Percentiles rank a stretch among this genome's conserved stretches.
Evolutionary conservation across 2,888 invertebrate genomes (phyloP).

Genomic region (Fragum sueziense): DNA sequence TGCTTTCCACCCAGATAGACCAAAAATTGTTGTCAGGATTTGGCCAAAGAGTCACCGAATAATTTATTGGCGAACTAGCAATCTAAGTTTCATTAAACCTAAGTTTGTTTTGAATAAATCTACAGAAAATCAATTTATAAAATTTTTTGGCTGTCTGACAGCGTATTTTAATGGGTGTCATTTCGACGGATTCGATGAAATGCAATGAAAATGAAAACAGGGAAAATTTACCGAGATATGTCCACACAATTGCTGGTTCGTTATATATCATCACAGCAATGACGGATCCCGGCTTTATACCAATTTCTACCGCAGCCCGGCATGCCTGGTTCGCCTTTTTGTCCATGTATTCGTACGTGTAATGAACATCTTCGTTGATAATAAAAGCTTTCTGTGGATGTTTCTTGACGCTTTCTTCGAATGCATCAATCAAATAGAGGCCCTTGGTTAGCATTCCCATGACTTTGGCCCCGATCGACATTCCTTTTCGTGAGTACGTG

Average conservation of each 20-base stretch:
- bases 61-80: background rate
- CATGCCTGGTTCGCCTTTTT: conserved; percentile 65
- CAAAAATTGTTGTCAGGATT: no score
- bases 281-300: conserved; percentile 62
- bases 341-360: conserved; percentile 63
- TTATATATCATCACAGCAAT: conserved; percentile 69
- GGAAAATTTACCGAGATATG: conserved; percentile 65
- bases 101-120: background rate
- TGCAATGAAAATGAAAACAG: no score
- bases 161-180: background rate
- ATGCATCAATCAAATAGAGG: conserved; percentile 38
- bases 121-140: background rate
- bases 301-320: conserved; percentile 51
- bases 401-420: conserved; percentile 45
- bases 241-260: conserved; percentile 69
- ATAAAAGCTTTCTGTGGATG: conserved; percentile 57
- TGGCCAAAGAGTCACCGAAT: background rate
- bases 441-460: conserved; percentile 10
- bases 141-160: background rate
- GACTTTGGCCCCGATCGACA: background rate
- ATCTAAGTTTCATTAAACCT: background rate
- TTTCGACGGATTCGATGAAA: background rate
- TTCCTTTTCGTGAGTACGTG: conserved; percentile 3
- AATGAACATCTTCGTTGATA: conserved; percentile 61
- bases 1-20: no score